A percentile compares a stretch with the other conserved stretches of the same genome.
Conservation (phyloP, 2,113 vertebrate species). For the Anthoscopus minutus region DNA sequence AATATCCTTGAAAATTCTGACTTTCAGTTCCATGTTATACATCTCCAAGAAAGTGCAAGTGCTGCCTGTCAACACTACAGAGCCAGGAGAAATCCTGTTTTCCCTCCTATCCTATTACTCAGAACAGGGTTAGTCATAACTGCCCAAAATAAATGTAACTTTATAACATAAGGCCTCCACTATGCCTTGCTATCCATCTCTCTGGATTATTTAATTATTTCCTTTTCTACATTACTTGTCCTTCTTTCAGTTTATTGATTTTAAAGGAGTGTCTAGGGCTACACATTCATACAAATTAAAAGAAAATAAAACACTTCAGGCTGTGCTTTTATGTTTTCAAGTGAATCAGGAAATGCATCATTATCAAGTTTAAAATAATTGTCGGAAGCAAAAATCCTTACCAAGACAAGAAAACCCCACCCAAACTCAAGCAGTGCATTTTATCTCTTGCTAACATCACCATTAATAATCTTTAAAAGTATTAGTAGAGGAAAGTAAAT, state of each 20-base stretch:
- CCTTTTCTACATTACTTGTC: neutral
- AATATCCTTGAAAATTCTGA: neutral
- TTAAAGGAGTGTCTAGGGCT: neutral
- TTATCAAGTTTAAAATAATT: neutral
- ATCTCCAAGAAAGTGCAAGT: neutral
- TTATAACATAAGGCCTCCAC: neutral
- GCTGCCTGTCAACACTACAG: neutral
- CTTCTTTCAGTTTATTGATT: neutral
- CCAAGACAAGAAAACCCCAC: neutral
- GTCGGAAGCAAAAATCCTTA: neutral
- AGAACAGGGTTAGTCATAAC: neutral
- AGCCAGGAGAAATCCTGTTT: neutral
- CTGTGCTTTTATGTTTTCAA: neutral
- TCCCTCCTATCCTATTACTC: neutral
- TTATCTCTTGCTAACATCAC: neutral
- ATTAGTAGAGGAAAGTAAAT: neutral
- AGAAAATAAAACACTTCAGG: neutral
- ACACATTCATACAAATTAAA: neutral
- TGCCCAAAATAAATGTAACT: conserved; percentile 18
- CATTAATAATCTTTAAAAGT: neutral
- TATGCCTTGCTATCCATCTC: neutral
- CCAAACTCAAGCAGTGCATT: neutral
- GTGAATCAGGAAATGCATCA: neutral
- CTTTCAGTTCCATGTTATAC: neutral
- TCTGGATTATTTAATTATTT: neutral